Percentiles rank a stretch among this genome's conserved stretches.
phyloP scores from a whole-genome alignment of 2,113 vertebrate genomes.

The Climacteris rufus region DNA sequence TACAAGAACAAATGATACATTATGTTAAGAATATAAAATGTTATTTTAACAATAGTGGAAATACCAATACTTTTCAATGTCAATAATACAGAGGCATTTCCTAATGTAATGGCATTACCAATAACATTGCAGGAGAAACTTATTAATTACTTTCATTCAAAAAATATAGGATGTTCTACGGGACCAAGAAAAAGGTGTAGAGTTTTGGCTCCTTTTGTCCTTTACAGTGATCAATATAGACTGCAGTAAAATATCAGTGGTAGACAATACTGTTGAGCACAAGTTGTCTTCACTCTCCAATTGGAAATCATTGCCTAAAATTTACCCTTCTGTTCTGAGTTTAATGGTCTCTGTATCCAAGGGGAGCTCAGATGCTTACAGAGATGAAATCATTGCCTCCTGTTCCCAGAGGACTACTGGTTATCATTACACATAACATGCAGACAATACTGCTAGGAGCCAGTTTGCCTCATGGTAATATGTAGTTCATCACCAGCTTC shows the following conservation, averaged over 20 bases:
- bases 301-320: constrained; percentile 80
- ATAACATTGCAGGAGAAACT: neutral
- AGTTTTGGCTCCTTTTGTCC: neutral
- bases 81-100: neutral
- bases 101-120: neutral
- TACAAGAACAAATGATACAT: neutral
- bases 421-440: constrained; percentile 78
- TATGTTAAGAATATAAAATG: neutral
- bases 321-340: constrained; percentile 86
- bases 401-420: constrained; percentile 74
- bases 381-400: constrained; percentile 73
- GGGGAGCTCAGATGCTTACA: constrained; percentile 82
- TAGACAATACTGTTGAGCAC: constrained; percentile 1
- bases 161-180: neutral
- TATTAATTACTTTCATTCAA: neutral
- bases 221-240: neutral
- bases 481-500: constrained; percentile 82
- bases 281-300: constrained; percentile 45
- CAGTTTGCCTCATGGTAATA: constrained; percentile 79
- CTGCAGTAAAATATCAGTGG: constrained; percentile 11
- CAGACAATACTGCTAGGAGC: constrained; percentile 74
- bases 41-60: neutral
- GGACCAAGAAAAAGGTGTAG: neutral
- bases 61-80: neutral
- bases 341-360: constrained; percentile 76